Base-by-base conservation (phyloP, 2,113 vertebrate species). In the Protobothrops mucrosquamatus region DNA sequence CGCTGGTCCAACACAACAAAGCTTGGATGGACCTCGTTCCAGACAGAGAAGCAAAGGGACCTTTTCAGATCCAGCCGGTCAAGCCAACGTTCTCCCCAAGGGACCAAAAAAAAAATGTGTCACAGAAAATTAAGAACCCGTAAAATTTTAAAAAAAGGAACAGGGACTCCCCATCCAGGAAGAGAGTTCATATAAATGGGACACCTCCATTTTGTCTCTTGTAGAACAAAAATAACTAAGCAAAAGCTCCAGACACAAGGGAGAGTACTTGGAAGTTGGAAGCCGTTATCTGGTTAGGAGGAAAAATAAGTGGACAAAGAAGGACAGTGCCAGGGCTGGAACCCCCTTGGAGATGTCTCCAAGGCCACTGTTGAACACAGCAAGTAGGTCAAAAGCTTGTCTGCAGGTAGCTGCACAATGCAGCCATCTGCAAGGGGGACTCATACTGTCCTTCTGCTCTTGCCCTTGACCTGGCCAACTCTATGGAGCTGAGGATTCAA, bases 1-100 rank as follows among this genome's bases (percentile, higher is more conserved):
- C 95, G 96, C 92, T 92, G 97, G 97, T 97, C 97, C 97, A 96
- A 94, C 91, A 96, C 96, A 97, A 98, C 95, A 97, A 96, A 97
- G 92, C 92, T 90, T 95, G 88, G 95, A 96, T 92, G 96, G 95
- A 95, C 91, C 95, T 95, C 96, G 94, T 39, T 94, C 94, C 93
- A 96, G 95, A 97, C 93, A 96, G 95, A 96, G 95, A 95, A 94
- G 85, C 88, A 94, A 59, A 93, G 94, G 12, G 94, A 95, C 94
- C 94, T 96, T 95, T 97, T 96, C 87, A 97, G 96, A 95, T 95
- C 92, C 94, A 95, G 96, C 92, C 95, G 93, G 94, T 94, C 92
- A 92, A 93, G 95, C 95, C 52, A 74, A 94, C 94, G 92, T 92
- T 95, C 86, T 23, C 94, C 95, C 93, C 86, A 81, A 90, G 46